phyloP scores from a whole-genome alignment of 2,888 invertebrate genomes.

The Rhaphigaster nebulosa region DNA sequence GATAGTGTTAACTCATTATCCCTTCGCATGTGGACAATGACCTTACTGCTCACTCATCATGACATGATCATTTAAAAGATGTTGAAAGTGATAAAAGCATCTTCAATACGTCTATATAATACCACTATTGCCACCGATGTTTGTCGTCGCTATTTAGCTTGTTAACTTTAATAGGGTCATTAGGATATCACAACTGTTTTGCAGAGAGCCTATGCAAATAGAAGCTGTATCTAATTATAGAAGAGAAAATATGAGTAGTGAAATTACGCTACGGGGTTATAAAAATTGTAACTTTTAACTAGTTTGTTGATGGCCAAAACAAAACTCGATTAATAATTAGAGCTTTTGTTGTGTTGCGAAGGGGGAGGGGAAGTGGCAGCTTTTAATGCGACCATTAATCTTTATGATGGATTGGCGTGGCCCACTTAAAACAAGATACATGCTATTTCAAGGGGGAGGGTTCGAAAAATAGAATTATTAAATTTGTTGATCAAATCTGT shows the following conservation, averaged over 20 bases:
- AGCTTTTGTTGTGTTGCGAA: neutral
- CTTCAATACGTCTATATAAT: too few species aligned
- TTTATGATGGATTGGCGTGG: neutral
- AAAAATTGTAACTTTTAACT: neutral
- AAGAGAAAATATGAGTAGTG: neutral
- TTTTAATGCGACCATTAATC: slow-evolving; percentile 30
- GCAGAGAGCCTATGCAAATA: too few species aligned
- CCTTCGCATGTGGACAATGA: too few species aligned
- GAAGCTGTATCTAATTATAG: neutral
- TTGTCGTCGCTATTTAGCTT: too few species aligned
- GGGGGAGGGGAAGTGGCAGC: neutral
- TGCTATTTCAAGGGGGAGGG: neutral
- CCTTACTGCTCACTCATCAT: too few species aligned
- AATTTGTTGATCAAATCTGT: too few species aligned
- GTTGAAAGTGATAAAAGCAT: too few species aligned
- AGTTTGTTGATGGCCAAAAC: neutral
- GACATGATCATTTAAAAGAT: too few species aligned
- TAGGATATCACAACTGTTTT: too few species aligned
- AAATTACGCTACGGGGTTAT: neutral
- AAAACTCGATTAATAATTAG: neutral
- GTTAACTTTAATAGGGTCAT: too few species aligned
- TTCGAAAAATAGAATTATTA: neutral
- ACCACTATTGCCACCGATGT: too few species aligned
- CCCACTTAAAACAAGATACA: neutral
- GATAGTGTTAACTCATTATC: too few species aligned